Percentiles rank a stretch among this genome's conserved stretches.
Evolutionary conservation across 2,113 vertebrate species (phyloP).

Genomic region (Sitta europaea): DNA sequence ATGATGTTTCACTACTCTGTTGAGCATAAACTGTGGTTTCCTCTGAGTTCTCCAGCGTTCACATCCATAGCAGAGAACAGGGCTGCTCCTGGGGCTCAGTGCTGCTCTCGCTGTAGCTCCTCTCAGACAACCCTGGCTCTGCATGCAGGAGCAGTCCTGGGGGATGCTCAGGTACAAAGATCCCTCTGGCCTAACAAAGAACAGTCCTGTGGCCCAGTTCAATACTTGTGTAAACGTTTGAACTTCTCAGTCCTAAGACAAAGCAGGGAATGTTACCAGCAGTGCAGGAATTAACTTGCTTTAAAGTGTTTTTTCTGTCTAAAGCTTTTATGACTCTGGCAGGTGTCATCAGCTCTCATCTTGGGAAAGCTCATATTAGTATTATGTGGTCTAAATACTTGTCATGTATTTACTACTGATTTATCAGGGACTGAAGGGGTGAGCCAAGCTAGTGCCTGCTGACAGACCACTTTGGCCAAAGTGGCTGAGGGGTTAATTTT

Average conservation of each 20-base stretch:
- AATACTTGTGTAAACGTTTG: background rate
- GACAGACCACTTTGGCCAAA: background rate
- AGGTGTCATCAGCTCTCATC: background rate
- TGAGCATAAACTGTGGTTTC: background rate
- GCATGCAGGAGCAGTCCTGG: background rate
- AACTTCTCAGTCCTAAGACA: background rate
- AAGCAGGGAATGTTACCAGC: background rate
- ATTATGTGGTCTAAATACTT: background rate
- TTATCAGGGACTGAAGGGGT: background rate
- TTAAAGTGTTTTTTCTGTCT: background rate
- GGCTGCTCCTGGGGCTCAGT: background rate
- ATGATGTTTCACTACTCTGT: background rate
- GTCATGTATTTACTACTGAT: background rate
- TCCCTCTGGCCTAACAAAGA: background rate
- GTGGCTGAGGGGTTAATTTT: background rate
- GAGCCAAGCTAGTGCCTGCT: background rate
- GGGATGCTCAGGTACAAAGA: background rate
- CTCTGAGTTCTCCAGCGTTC: accelerated
- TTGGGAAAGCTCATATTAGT: background rate
- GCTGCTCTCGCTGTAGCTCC: background rate
- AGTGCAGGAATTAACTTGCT: background rate
- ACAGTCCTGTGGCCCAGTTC: background rate
- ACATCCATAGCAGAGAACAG: accelerated
- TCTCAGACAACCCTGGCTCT: background rate
- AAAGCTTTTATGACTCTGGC: background rate